phyloP scores from a whole-genome alignment of 2,888 invertebrate species.

The Tachystola acroxantha region DNA sequence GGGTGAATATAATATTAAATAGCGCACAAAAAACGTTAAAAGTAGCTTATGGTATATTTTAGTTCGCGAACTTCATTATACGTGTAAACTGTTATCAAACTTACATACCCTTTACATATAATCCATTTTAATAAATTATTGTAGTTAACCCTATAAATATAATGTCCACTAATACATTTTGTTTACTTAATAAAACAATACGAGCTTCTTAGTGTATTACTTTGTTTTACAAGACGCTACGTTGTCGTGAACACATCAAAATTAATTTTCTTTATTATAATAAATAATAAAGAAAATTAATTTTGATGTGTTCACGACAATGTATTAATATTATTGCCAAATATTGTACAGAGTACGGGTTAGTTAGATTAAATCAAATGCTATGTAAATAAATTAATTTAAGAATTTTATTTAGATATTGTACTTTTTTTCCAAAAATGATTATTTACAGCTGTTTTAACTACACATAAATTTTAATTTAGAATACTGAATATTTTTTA shows the following conservation, averaged over 20 bases:
- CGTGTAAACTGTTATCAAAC: background rate
- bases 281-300: no score
- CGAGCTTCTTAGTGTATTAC: no score
- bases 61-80: background rate
- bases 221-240: no score
- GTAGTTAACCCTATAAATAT: constrained; percentile 27
- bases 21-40: constrained; percentile 57
- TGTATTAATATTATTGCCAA: constrained; percentile 44
- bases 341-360: constrained; percentile 39
- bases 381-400: constrained; percentile 41
- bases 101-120: constrained; percentile 21
- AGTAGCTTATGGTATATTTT: constrained; percentile 13
- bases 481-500: no score
- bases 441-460: background rate
- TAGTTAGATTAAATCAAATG: constrained; percentile 30
- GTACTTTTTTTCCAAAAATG: background rate
- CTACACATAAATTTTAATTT: no score
- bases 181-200: no score
- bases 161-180: constrained; percentile 29
- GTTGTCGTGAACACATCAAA: no score
- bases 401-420: constrained; percentile 12
- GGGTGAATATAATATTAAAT: constrained; percentile 45
- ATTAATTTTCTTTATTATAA: no score
- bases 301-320: no score
- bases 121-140: constrained; percentile 31